phyloP scores from a whole-genome alignment of 2,797 vertebrate species.

The Cottoperca gobio region DNA sequence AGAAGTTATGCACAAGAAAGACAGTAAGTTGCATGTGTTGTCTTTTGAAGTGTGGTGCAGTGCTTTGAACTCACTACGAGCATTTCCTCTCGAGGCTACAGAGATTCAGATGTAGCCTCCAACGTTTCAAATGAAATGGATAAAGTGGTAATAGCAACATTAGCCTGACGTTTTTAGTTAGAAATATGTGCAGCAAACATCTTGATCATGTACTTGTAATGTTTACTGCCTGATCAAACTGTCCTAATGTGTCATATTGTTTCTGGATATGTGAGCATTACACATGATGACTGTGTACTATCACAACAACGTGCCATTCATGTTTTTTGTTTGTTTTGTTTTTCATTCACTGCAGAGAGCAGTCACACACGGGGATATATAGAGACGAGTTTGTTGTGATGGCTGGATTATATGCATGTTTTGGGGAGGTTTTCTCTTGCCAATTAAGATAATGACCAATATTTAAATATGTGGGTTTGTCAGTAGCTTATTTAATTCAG shows the following conservation, averaged over 20 bases:
- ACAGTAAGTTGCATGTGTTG: constrained; percentile 78
- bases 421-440: not conserved
- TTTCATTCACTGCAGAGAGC: constrained; percentile 16
- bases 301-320: not conserved
- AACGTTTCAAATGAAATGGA: not conserved
- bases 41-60: constrained; percentile 11
- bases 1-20: constrained; percentile 77
- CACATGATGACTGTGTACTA: not conserved
- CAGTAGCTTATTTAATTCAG: not conserved
- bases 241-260: not conserved
- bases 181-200: not conserved
- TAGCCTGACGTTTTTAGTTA: not conserved
- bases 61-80: constrained; percentile 3
- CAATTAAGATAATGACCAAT: constrained; percentile 4
- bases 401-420: constrained; percentile 7
- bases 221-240: not conserved
- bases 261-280: not conserved
- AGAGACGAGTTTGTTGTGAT: constrained; percentile 1
- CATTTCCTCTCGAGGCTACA: too few relatives aligned
- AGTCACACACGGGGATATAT: not conserved
- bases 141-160: not conserved
- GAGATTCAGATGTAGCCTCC: too few relatives aligned
- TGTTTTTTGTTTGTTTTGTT: not conserved
- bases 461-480: not conserved
- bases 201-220: not conserved